These are phyloP conservation scores for Rhinichthys osculus DNA, from an alignment of 2,797 vertebrate genomes.

Conservation along the genomic window DNA sequence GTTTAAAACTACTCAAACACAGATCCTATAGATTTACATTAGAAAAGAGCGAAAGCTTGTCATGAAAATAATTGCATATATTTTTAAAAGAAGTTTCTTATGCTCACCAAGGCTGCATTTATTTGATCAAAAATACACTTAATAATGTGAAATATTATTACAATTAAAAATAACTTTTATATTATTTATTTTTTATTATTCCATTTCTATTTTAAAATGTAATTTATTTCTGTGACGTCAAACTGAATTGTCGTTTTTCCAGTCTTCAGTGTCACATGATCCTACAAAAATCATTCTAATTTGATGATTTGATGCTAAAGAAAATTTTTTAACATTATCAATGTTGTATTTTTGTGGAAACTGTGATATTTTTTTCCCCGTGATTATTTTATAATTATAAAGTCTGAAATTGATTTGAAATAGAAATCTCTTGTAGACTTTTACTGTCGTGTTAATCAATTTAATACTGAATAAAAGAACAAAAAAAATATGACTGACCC, in stretches of 20 bases:
- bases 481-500: not conserved
- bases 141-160: not conserved
- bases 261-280: not conserved
- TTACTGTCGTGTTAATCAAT: not conserved
- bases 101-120: not conserved
- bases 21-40: not conserved
- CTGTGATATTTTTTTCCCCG: not conserved
- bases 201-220: no score
- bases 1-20: not conserved
- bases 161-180: not conserved
- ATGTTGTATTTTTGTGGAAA: not conserved
- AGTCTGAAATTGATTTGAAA: not conserved
- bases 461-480: not conserved
- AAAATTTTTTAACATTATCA: not conserved
- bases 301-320: not conserved
- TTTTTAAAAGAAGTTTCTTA: not conserved
- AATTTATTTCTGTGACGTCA: not conserved
- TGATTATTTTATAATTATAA: not conserved
- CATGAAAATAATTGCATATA: not conserved
- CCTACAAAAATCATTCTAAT: not conserved
- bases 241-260: not conserved
- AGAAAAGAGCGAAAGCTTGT: not conserved
- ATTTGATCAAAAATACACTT: not conserved
- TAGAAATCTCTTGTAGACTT: not conserved
- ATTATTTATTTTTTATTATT: no score